Base-by-base conservation (phyloP, 2,888 invertebrate species). In the Coremacera marginata region DNA sequence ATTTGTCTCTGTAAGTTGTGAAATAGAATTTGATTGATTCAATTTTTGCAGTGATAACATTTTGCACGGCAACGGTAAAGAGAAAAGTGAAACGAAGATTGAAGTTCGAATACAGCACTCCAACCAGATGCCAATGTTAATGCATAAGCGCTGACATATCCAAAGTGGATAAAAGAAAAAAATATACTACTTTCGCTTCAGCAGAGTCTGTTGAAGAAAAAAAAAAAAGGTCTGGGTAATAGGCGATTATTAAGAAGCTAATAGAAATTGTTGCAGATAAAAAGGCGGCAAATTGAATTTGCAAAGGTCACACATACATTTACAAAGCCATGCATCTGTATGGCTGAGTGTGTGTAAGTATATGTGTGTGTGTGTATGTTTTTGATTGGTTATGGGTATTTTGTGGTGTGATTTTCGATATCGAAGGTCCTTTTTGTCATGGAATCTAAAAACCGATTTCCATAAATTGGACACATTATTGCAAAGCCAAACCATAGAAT, bases 1-100 rank as follows among this genome's bases (percentile, higher is more conserved):
- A 86, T 86, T 87, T 86, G 72, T 76, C 80, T 80, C 31, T n/a
- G 63, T 31, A 16, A 16, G 31, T 31, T 81, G 79, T 77, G 80
- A 86, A 87, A 85, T 86, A 83, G 83, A 84, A 86, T 87, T 85
- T 85, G 85, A 87, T 86, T 88, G 86, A 88, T 87, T 87, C 85
- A 84, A 88, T 87, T 86, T 52, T 86, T 78, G 76, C 82, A 79
- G 84, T 85, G 84, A 84, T 82, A 84, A 79, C 81, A 84, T 85
- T 81, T 81, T 67, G 60, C 80, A 70, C 67, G 25, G 52, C 22
- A 9, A 5, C 49, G 67, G 37, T 25, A 63, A 25, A 60, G 27
- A 60, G 70, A 25, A 70, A 51, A 27, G 57, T 65, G n/a, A 60
- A 14, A 5, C 27, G 57, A 8, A 60, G 51, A 68, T 27, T 27